phyloP scores from a whole-genome alignment of 2,888 invertebrate species.

The Lagria hirta region DNA sequence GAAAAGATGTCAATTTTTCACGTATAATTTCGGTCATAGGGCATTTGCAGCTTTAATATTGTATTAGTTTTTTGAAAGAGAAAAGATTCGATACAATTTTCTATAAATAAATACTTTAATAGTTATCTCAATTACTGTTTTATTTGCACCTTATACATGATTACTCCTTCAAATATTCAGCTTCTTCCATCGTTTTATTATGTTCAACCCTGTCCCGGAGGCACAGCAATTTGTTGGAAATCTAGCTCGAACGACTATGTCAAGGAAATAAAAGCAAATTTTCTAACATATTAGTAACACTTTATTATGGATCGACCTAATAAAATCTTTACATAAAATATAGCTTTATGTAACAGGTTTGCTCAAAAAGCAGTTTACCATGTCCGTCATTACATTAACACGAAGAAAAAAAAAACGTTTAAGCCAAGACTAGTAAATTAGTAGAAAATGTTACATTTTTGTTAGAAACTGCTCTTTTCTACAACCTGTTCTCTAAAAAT shows the following conservation, averaged over 20 bases:
- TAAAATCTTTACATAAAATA: conserved; percentile 18
- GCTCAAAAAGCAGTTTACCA: conserved; percentile 13
- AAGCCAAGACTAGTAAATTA: conserved; percentile 6
- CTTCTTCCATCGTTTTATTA: no score
- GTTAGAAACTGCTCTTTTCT: conserved; percentile 13
- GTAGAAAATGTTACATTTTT: conserved; percentile 7
- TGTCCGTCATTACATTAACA: background rate
- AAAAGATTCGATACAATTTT: no score
- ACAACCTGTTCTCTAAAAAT: conserved; percentile 5
- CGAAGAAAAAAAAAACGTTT: conserved; percentile 2
- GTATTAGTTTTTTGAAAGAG: no score
- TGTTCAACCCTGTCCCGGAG: no score
- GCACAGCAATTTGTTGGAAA: no score
- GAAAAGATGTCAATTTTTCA: background rate
- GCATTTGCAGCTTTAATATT: no score
- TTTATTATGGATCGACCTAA: conserved; percentile 14
- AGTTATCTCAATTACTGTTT: no score
- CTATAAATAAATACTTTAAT: no score
- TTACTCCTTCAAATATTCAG: no score
- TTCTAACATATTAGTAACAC: conserved; percentile 15
- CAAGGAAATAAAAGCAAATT: background rate
- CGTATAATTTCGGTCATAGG: no score
- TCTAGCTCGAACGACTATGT: no score
- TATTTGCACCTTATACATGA: no score
- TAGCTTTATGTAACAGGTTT: conserved; percentile 11